Evolutionary conservation across 92 coral and sea anemone genomes (phyloP).

Genomic region (Epizoanthus scotinus): DNA sequence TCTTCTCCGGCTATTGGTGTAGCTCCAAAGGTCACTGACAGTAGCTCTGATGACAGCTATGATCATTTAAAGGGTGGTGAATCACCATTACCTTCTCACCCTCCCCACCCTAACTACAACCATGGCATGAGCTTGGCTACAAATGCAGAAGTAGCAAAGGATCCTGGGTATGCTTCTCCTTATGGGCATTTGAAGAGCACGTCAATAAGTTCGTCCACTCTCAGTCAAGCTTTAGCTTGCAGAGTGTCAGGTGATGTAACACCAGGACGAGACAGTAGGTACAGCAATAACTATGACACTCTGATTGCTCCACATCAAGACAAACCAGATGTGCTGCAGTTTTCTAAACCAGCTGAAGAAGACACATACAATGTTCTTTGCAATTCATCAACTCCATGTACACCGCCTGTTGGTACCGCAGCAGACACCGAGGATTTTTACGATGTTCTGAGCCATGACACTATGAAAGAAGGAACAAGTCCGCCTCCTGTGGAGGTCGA

Average conservation of each 20-base stretch:
- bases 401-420: not conserved
- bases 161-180: conserved; percentile 74
- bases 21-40: not conserved
- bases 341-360: conserved; percentile 3
- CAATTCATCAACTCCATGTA: not conserved
- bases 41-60: conserved; percentile 43
- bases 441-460: conserved; percentile 42
- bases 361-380: conserved; percentile 32
- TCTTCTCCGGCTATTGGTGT: conserved; percentile 1
- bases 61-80: conserved; percentile 60
- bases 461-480: conserved; percentile 15
- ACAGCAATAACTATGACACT: conserved; percentile 2
- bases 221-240: conserved; percentile 19
- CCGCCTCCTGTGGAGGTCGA: conserved; percentile 33
- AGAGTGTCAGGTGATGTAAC: conserved; percentile 4
- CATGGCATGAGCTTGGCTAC: conserved; percentile 40
- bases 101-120: conserved; percentile 64
- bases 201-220: conserved; percentile 41
- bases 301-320: conserved; percentile 1
- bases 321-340: no score
- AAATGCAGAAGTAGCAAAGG: not conserved
- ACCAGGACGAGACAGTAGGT: not conserved
- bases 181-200: conserved; percentile 65
- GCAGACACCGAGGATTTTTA: conserved; percentile 25
- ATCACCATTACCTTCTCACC: conserved; percentile 48